A percentile compares a stretch with the other conserved stretches of the same genome.
These are phyloP conservation scores for Drosophila quasianomalipes DNA, from an alignment of 2,888 invertebrate genomes.

Conservation along the genomic window DNA sequence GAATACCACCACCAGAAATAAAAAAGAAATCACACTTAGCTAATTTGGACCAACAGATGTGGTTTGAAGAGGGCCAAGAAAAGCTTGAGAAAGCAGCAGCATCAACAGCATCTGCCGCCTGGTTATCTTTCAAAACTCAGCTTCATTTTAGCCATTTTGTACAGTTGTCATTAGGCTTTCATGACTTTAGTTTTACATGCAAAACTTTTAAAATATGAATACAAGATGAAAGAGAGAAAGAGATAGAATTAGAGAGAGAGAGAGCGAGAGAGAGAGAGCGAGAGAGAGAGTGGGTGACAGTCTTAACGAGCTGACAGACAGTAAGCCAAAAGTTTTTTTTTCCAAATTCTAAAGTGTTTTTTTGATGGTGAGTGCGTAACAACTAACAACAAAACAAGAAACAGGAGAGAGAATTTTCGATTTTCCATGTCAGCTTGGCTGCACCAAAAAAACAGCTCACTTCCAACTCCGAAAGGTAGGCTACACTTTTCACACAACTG, in stretches of 20 bases:
- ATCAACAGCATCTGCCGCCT: slow-evolving; percentile 28
- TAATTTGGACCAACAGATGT: slow-evolving; percentile 41
- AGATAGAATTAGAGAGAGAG: neutral
- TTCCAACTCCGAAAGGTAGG: slow-evolving; percentile 26
- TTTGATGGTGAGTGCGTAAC: slow-evolving; percentile 21
- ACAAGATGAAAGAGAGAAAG: slow-evolving; percentile 44
- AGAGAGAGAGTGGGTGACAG: neutral
- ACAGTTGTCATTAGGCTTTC: slow-evolving; percentile 69
- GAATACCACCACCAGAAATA: slow-evolving; percentile 10
- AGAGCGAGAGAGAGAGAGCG: neutral
- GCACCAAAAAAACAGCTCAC: neutral
- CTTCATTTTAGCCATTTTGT: slow-evolving; percentile 51
- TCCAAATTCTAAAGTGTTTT: slow-evolving; percentile 31
- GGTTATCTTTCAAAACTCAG: slow-evolving; percentile 8
- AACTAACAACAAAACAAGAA: neutral
- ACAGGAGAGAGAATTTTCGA: slow-evolving; percentile 2
- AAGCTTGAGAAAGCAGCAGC: neutral
- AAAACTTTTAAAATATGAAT: slow-evolving; percentile 72
- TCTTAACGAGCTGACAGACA: slow-evolving; percentile 51
- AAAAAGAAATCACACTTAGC: slow-evolving; percentile 31
- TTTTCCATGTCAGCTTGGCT: slow-evolving; percentile 7
- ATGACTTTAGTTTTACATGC: slow-evolving; percentile 63
- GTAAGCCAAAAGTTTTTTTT: slow-evolving; percentile 26
- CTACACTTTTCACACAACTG: slow-evolving; percentile 40
- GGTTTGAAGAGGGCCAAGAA: slow-evolving; percentile 3